These are phyloP conservation scores for Xiphorhynchus elegans DNA, from an alignment of 2,113 vertebrate genomes.

Conservation along the genomic window DNA sequence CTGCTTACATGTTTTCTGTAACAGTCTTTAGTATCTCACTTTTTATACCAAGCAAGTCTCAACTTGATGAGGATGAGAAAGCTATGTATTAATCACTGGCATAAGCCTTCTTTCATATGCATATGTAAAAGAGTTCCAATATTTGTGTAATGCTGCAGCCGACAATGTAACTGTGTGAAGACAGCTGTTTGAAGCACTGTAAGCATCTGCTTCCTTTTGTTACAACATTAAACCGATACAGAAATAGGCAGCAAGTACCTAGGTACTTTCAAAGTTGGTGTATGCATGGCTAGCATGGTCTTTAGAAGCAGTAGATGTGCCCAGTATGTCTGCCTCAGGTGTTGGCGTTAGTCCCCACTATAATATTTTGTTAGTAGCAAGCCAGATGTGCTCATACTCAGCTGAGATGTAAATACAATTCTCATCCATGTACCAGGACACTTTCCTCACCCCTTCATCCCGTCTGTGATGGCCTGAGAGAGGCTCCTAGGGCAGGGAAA, in stretches of 20 bases:
- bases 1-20: neutral
- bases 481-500: neutral
- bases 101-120: neutral
- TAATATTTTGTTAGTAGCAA: neutral
- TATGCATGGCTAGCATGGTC: neutral
- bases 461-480: neutral
- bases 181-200: neutral
- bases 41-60: neutral
- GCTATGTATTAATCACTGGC: neutral
- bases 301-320: neutral
- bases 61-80: neutral
- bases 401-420: neutral
- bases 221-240: neutral
- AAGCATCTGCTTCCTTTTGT: neutral
- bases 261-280: neutral
- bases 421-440: neutral
- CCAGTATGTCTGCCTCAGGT: neutral
- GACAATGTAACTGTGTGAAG: neutral
- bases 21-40: neutral
- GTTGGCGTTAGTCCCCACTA: neutral
- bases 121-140: neutral
- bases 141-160: neutral
- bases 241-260: neutral
- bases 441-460: neutral
- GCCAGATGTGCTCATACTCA: neutral